Evolutionary conservation across 2,888 invertebrate genomes (phyloP).

Genomic region (Platyscelio sp.): DNA sequence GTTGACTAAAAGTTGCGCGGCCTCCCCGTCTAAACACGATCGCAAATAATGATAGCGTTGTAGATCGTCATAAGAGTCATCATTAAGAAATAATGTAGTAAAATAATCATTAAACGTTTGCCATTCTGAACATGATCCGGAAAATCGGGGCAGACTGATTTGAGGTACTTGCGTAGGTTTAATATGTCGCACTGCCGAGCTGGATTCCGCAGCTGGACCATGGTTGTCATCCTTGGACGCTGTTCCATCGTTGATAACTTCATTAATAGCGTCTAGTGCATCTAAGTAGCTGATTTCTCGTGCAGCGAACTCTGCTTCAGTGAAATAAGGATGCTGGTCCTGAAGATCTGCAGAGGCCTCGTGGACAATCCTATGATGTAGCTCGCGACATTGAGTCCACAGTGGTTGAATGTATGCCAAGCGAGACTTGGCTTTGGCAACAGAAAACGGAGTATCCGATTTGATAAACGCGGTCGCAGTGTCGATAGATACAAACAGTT

Average conservation of each 20-base stretch:
- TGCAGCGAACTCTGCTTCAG: not conserved
- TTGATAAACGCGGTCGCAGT: not conserved
- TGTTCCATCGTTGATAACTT: too few species aligned
- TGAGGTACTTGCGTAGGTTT: not conserved
- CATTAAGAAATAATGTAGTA: not conserved
- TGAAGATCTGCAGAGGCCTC: not conserved
- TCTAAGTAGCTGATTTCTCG: too few species aligned
- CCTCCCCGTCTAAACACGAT: not conserved
- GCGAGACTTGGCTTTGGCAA: not conserved
- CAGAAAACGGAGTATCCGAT: not conserved
- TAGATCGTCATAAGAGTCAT: not conserved
- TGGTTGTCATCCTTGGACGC: too few species aligned
- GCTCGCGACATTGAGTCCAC: not conserved
- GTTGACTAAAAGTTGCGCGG: not conserved
- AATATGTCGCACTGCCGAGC: too few species aligned
- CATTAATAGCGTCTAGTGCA: too few species aligned
- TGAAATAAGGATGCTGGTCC: not conserved
- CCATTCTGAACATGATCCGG: not conserved
- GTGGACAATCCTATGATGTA: not conserved
- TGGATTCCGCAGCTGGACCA: too few species aligned
- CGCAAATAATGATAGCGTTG: not conserved
- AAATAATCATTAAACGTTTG: not conserved
- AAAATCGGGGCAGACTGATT: not conserved
- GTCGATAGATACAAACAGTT: not conserved
- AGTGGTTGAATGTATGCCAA: not conserved